Evolutionary conservation across 1,140 invertebrate genomes (phyloP), one percentile per base, ranked within the genome.

Genomic region (Drosophila mojavensis): DNA sequence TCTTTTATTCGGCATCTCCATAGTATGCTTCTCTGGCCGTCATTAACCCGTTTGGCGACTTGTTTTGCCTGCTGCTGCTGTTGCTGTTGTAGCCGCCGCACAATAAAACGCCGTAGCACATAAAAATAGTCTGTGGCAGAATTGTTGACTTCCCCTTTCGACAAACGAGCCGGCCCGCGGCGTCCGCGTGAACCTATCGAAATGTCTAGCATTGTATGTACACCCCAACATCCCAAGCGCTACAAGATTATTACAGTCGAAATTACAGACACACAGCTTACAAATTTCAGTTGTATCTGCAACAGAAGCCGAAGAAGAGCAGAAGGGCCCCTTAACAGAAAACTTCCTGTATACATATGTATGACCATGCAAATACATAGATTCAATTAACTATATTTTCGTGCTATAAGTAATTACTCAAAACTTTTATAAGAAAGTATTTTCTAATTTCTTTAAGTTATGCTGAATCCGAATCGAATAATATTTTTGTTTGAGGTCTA

Each of bases 1-100:
- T 39, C 17, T 65, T 10, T 58, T 58, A 43, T 47, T 60, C 41
- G 63, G 69, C 69, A 66, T 60, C 69, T 54, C 54, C 64, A 68
- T 55, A 56, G 56, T 39, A 61, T 56, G 55, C 48, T 59, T 45
- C 69, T 59, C 33, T 26, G 24, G 60, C 45, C 62, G 58, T 62
- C 59, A 66, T 65, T 85, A 86, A 85, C 82, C 78, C 70, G 81
- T 85, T 85, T 75, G 71, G 79, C 75, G 61, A 69, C 63, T 81
- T 76, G 75, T 73, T 72, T 64, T 63, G 67, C 51, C 26, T 36
- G 50, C 36, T 58, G 51, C 56, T 50, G 33, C 17, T 39, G 36
- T 1, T 11, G 33, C 4, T 13, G 36, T 39, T 39, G 36, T 39
- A 13, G 55, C 36, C 54, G 48, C 61, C 56, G 28, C 45, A 45